phyloP scores from a whole-genome alignment of 2,888 invertebrate genomes.

The Drosophila meridionalis region DNA sequence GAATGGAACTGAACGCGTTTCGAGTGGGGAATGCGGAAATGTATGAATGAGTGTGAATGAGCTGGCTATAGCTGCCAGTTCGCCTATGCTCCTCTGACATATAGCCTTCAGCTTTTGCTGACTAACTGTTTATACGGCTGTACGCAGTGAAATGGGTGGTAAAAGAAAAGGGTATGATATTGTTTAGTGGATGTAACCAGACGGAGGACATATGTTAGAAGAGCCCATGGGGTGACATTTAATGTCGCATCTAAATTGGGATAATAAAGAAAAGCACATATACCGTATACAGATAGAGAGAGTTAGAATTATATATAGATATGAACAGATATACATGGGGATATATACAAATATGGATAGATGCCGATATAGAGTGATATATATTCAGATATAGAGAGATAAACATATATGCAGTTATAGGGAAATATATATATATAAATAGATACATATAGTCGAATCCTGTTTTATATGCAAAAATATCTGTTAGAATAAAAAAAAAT shows the following conservation, averaged over 20 bases:
- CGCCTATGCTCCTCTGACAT: slow-evolving; percentile 12
- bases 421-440: background rate
- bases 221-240: slow-evolving; percentile 1
- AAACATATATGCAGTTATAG: background rate
- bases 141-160: background rate
- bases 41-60: slow-evolving; percentile 17
- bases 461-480: background rate
- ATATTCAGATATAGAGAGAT: background rate
- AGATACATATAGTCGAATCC: background rate
- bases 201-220: background rate
- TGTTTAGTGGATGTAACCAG: background rate
- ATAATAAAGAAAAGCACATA: background rate
- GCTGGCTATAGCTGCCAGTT: slow-evolving; percentile 10
- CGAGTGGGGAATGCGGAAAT: slow-evolving; percentile 46
- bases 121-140: slow-evolving; percentile 25
- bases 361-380: background rate
- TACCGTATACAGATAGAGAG: background rate
- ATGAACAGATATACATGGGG: background rate
- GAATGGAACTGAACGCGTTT: slow-evolving; percentile 44
- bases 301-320: background rate
- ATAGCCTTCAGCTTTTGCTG: slow-evolving; percentile 24
- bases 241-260: background rate
- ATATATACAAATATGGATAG: background rate
- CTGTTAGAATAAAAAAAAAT: background rate
- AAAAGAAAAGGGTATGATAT: slow-evolving; percentile 4